phyloP scores from a whole-genome alignment of 35 echinoderm and acorn worm genomes.

The Eucidaris tribuloides region DNA sequence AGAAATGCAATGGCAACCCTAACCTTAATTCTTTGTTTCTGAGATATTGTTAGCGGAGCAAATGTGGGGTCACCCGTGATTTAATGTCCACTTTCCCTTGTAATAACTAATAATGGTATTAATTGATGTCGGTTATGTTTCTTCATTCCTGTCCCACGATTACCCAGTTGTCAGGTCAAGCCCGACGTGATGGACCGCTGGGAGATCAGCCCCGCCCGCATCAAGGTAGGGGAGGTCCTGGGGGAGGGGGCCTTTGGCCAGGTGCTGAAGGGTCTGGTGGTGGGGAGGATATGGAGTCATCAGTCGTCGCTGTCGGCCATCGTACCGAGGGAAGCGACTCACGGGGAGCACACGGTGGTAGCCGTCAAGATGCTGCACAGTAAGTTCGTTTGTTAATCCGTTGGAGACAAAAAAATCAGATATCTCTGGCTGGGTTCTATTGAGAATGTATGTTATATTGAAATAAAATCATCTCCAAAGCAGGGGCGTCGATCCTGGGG shows the following conservation, averaged over 20 bases:
- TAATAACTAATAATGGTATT: no score
- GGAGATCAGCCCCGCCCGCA: slow-evolving; percentile 69
- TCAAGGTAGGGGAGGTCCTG: slow-evolving; percentile 60
- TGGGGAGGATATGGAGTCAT: slow-evolving; percentile 51
- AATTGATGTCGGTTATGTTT: no score
- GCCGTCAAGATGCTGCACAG: slow-evolving; percentile 95
- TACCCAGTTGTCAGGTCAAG: not conserved
- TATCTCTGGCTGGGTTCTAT: no score
- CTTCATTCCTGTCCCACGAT: not conserved
- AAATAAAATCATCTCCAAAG: no score
- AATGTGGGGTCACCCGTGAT: not conserved
- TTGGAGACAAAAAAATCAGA: not conserved
- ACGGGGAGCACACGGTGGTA: slow-evolving; percentile 52
- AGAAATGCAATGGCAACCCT: not conserved
- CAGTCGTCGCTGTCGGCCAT: slow-evolving; percentile 48
- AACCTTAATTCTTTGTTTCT: not conserved
- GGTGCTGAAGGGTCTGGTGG: slow-evolving; percentile 72
- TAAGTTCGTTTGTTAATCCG: no score
- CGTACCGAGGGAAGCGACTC: slow-evolving; percentile 45
- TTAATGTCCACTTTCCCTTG: not conserved
- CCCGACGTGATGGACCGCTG: slow-evolving; percentile 64
- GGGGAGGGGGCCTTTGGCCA: slow-evolving; percentile 94
- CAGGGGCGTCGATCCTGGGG: no score
- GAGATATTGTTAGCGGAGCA: not conserved
- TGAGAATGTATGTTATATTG: no score